phyloP scores from a whole-genome alignment of 1,140 invertebrate genomes.

The silkworm (Bombyx mori) region DNA sequence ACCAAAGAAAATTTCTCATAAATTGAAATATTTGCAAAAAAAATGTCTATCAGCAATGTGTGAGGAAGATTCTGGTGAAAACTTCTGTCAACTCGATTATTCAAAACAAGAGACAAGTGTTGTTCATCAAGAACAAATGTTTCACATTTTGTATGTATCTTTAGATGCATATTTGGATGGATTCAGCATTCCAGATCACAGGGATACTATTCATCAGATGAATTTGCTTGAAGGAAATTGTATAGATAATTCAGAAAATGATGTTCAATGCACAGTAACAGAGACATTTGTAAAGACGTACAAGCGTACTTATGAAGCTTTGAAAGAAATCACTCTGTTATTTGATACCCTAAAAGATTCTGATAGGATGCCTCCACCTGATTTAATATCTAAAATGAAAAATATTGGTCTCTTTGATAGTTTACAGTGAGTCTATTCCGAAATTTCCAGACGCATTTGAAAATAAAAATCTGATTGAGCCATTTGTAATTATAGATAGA shows the following conservation, averaged over 20 bases:
- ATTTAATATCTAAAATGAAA: too few species aligned
- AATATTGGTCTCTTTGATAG: too few species aligned
- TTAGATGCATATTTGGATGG: slow-evolving; percentile 43
- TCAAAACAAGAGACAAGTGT: too few species aligned
- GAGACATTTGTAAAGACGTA: slow-evolving; percentile 39
- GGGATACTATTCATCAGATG: too few species aligned
- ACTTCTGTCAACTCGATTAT: too few species aligned
- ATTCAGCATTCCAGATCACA: too few species aligned
- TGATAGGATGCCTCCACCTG: background rate
- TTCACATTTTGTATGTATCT: slow-evolving; percentile 32
- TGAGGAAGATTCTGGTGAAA: too few species aligned
- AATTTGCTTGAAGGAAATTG: too few species aligned
- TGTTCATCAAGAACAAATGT: slow-evolving; percentile 18
- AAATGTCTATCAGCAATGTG: slow-evolving; percentile 10
- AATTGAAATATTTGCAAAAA: slow-evolving; percentile 22
- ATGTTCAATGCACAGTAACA: slow-evolving; percentile 24
- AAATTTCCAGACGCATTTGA: too few species aligned
- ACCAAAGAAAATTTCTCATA: slow-evolving; percentile 23
- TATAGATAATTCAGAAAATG: background rate
- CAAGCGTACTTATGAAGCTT: slow-evolving; percentile 26
- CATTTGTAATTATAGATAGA: too few species aligned
- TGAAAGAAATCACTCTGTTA: slow-evolving; percentile 30
- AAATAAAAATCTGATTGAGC: too few species aligned
- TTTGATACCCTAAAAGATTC: slow-evolving; percentile 8
- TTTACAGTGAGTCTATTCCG: too few species aligned